phyloP scores from a whole-genome alignment of 2,888 invertebrate species.

The Pharmacophagus antenor region DNA sequence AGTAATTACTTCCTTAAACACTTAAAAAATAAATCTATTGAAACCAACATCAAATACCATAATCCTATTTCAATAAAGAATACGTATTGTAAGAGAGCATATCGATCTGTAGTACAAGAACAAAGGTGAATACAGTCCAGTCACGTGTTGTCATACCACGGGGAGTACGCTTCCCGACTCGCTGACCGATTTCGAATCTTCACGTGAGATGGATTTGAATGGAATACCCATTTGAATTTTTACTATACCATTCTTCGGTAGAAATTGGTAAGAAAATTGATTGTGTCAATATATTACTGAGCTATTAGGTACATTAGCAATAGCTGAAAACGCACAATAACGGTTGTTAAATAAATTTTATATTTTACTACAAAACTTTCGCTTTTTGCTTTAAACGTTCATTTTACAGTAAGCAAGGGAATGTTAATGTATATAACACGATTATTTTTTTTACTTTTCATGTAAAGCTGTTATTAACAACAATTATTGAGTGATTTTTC shows the following conservation, averaged over 20 bases:
- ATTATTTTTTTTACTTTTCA: too few relatives aligned
- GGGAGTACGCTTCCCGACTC: constrained; percentile 47
- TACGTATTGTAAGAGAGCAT: constrained; percentile 8
- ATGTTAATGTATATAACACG: too few relatives aligned
- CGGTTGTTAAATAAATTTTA: too few relatives aligned
- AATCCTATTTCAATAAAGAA: neutral
- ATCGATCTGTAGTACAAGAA: constrained; percentile 37
- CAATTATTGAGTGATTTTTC: too few relatives aligned
- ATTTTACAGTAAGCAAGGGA: too few relatives aligned
- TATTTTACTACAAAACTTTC: too few relatives aligned
- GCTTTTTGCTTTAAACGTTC: too few relatives aligned
- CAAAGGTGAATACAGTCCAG: constrained; percentile 53
- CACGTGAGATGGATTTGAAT: constrained; percentile 67
- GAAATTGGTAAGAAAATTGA: neutral
- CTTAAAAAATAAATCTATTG: neutral
- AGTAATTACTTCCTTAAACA: too few relatives aligned
- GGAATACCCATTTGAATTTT: constrained; percentile 64
- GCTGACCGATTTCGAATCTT: constrained; percentile 57
- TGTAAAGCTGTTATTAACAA: too few relatives aligned
- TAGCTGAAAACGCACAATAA: too few relatives aligned
- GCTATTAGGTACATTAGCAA: too few relatives aligned
- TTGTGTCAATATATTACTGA: too few relatives aligned
- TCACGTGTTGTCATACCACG: constrained; percentile 57
- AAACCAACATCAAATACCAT: neutral
- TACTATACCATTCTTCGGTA: constrained; percentile 22